Evolutionary conservation across 2,888 invertebrate genomes (phyloP), one percentile per base, ranked within the genome.

Genomic region (Ochropacha duplaris): DNA sequence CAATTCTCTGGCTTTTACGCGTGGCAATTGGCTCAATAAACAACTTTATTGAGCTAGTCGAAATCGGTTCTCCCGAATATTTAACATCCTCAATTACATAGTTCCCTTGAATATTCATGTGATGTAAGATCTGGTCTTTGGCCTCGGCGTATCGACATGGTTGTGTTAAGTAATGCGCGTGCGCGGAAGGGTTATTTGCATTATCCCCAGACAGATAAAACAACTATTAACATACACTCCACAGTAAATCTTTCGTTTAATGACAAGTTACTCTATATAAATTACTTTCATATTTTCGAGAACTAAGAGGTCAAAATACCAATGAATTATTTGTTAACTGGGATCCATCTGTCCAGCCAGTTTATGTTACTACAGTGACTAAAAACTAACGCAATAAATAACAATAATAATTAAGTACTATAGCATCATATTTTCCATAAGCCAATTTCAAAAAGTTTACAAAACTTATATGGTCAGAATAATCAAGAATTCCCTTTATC

Each of bases 11-110:
- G 61, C 62, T 56, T 54, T 56, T 60, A 49, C 49, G 58, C 54
- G 70, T 60, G 66, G 65, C 75, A 76, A 79, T 83, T 81, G 77
- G 70, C 73, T 75, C 72, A 82, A 85, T 78, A 73, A 73, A 65
- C 71, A 61, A 54, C 64, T 78, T 44, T 66, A 75, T 71, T 78
- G 69, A 65, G 66, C 54, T 65, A 65, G 69, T 75, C 66, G 72
- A 74, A 74, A 57, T 59, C 58, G 44, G 19, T 63, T 68, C 75
- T 64, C 60, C 72, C 67, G 69, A 73, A 77, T 76, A 69, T 72
- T 71, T 69, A 58, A 68, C 59, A 57, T 57, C 54, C 60, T 59
- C 61, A 72, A 74, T 74, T 67, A 71, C 19, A 14, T 31, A 31
- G 59, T 63, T 72, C 62, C 66, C 57, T 72, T 78, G 68, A 76